A percentile compares a stretch with the other conserved stretches of the same genome.
Conservation (phyloP, 2,797 vertebrate genomes). For the Falco berigora region DNA sequence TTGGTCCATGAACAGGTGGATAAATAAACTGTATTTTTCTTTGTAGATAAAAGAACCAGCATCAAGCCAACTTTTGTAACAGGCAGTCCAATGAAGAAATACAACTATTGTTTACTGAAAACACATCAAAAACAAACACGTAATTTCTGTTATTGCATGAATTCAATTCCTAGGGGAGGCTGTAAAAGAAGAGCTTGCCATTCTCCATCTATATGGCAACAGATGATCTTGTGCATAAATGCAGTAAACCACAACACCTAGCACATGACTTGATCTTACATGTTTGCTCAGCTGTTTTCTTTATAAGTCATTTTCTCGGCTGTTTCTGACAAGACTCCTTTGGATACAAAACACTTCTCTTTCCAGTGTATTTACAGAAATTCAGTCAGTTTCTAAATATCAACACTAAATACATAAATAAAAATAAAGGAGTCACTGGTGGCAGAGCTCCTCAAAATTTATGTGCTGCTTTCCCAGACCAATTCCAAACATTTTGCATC, state of each 20-base stretch:
- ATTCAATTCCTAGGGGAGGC: background rate
- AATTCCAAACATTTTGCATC: background rate
- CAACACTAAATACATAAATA: background rate
- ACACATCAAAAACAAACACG: background rate
- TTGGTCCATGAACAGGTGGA: background rate
- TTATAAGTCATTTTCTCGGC: constrained; percentile 16
- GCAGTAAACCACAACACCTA: background rate
- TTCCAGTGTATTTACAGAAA: background rate
- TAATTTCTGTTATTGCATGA: background rate
- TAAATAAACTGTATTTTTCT: background rate
- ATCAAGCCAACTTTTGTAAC: background rate
- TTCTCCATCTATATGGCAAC: background rate
- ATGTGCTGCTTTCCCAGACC: background rate
- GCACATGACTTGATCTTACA: background rate
- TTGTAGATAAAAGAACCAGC: background rate
- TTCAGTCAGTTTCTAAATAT: background rate
- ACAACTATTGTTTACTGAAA: background rate
- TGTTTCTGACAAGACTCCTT: background rate
- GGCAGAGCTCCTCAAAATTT: background rate
- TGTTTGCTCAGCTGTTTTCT: constrained; percentile 34
- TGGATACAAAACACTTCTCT: background rate
- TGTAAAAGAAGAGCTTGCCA: background rate
- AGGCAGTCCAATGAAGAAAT: background rate
- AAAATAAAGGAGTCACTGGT: background rate
- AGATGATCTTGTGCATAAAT: background rate